Base-by-base conservation (phyloP, 2,888 invertebrate species). In the Neocrepidodera transversa region DNA sequence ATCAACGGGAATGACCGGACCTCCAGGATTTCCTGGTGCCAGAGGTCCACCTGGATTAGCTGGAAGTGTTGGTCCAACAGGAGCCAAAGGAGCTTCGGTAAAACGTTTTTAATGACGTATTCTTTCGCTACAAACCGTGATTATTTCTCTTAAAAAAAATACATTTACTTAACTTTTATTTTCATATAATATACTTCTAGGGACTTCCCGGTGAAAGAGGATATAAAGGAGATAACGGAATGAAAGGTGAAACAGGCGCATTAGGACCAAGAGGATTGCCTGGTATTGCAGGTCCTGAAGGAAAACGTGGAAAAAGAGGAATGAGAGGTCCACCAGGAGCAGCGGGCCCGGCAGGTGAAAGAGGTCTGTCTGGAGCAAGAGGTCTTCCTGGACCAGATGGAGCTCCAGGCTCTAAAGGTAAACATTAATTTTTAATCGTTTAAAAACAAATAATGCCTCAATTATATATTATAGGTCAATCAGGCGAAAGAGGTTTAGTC, bases 11-110 rank as follows among this genome's bases (percentile, higher is more conserved):
- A 76, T 85, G 1, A 79, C 87, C 2, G 93, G 92, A 0, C 85
- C 88, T 1, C 91, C 91, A 72, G 95, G 94, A 2, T 92, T 92
- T 75, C 91, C 91, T 0, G 93, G 93, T 14, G 85, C 89, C 1
- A 82, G 91, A 69, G 93, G 93, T 8, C 85, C 87, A 2, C 89
- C 92, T 1, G 93, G 93, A 20, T 74, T 87, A 40, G 77, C 87
- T 35, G 93, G 93, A 20, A 89, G 86, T 73, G 83, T 88, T 1
- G 93, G 93, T 3, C 81, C 86, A 60, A 83, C 87, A 26, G 93
- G 93, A 14, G 78, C 85, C 5, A 92, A 93, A 80, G 93, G 93
- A 71, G 85, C 85, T 76, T 85, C 86, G 47, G 90, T 89, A 81
- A 80, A 80, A n/a, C n/a, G n/a, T n/a, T n/a, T n/a, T n/a, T n/a